Evolutionary conservation across 2,113 vertebrate species (phyloP).

Genomic region (Labeo rohita): DNA sequence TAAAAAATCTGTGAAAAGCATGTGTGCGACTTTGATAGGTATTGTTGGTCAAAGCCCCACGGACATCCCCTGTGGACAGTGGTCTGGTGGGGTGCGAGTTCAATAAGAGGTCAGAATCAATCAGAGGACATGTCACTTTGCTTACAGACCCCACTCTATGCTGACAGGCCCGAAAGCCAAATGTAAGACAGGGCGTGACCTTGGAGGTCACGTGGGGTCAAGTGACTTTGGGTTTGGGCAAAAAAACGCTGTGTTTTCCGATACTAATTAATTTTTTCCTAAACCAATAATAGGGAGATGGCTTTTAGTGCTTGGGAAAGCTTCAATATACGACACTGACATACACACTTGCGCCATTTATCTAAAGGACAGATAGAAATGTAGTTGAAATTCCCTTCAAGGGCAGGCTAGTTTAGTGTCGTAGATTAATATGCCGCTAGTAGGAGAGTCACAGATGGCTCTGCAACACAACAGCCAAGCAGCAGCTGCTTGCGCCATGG

Average conservation of each 20-base stretch:
- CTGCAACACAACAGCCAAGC: conserved; percentile 33
- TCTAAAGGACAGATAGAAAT: conserved; percentile 21
- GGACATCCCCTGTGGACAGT: conserved; percentile 16
- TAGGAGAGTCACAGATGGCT: conserved; percentile 42
- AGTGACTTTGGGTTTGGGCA: conserved; percentile 30
- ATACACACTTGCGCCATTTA: conserved; percentile 11
- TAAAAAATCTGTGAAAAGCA: not conserved
- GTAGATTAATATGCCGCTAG: conserved; percentile 43
- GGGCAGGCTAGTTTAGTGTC: conserved; percentile 46
- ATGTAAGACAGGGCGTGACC: conserved; percentile 20
- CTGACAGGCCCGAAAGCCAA: conserved; percentile 29
- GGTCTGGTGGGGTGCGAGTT: conserved; percentile 31
- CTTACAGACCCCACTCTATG: conserved; percentile 3
- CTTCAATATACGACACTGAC: conserved; percentile 24
- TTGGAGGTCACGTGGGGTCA: conserved; percentile 38
- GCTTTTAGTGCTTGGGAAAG: conserved; percentile 4
- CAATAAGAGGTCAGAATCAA: conserved; percentile 38
- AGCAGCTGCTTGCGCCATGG: conserved; percentile 42
- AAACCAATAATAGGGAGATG: conserved; percentile 6
- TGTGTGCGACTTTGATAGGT: conserved; percentile 19
- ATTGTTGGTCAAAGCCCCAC: conserved; percentile 18
- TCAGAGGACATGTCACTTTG: conserved; percentile 44
- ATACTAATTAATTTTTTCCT: conserved; percentile 22
- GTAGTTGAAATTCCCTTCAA: conserved; percentile 37
- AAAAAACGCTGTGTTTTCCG: not conserved